Conservation (phyloP, 92 coral and sea anemone species). For the Epizoanthus fatuus region DNA sequence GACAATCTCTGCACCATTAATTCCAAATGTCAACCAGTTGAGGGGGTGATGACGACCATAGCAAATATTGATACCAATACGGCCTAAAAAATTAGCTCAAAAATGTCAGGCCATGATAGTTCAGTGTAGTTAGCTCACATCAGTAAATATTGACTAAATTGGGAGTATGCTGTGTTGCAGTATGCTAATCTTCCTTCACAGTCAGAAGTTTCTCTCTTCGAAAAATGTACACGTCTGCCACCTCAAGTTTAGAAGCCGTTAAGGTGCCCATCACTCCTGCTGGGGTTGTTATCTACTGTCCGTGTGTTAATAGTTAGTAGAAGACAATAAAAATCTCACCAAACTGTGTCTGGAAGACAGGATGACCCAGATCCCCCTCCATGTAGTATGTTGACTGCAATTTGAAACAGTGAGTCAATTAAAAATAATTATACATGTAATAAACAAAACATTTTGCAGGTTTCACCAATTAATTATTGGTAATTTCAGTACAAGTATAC, state of each 20-base stretch:
- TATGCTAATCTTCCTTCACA: background rate
- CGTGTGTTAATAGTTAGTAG: too few relatives aligned
- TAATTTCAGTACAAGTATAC: background rate
- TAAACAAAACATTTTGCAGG: background rate
- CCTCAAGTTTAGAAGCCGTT: too few relatives aligned
- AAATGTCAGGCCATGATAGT: background rate
- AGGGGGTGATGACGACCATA: conserved; percentile 97
- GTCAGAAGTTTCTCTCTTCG: background rate
- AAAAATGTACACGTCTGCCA: too few relatives aligned
- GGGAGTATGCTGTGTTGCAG: too few relatives aligned
- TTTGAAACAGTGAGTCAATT: too few relatives aligned
- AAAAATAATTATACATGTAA: background rate
- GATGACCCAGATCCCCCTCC: conserved; percentile 98
- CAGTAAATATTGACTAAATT: too few relatives aligned
- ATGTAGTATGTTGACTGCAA: conserved; percentile 94
- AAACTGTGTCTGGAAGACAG: conserved; percentile 98
- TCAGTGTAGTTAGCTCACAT: too few relatives aligned
- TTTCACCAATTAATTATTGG: too few relatives aligned
- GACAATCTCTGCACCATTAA: conserved; percentile 97
- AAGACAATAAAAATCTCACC: conserved; percentile 62
- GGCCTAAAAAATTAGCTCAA: conserved; percentile 55
- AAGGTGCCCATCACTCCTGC: too few relatives aligned
- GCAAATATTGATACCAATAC: conserved; percentile 94
- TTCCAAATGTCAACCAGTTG: conserved; percentile 95
- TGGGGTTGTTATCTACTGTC: background rate